A percentile compares a stretch with the other conserved stretches of the same genome.
phyloP scores from a whole-genome alignment of 2,888 invertebrate species.

The Drosophila testacea region DNA sequence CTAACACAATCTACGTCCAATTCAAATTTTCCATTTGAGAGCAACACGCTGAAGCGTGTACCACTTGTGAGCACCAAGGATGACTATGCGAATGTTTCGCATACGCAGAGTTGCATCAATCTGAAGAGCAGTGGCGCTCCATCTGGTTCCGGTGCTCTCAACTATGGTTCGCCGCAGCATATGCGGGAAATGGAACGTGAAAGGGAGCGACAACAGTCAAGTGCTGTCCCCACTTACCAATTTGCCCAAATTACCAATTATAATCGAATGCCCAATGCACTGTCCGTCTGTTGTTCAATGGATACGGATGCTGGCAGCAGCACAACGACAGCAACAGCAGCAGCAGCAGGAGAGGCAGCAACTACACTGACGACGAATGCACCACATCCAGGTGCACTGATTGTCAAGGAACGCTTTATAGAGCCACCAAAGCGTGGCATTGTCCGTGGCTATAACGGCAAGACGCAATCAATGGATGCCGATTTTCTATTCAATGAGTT shows the following conservation, averaged over 20 bases:
- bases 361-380: conserved; percentile 16
- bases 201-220: background rate
- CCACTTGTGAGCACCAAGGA: conserved; percentile 67
- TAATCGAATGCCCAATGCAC: conserved; percentile 33
- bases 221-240: background rate
- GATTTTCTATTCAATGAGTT: conserved; percentile 83
- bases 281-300: conserved; percentile 55
- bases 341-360: background rate
- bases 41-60: conserved; percentile 79
- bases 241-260: conserved; percentile 17
- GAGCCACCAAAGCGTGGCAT: conserved; percentile 86
- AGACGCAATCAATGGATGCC: conserved; percentile 84
- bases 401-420: conserved; percentile 86
- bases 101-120: conserved; percentile 82
- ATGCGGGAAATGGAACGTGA: conserved; percentile 28
- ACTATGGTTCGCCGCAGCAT: conserved; percentile 66
- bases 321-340: background rate
- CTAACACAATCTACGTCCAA: conserved; percentile 83
- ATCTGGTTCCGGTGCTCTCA: conserved; percentile 16
- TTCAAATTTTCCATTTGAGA: conserved; percentile 83
- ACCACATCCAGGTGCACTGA: conserved; percentile 84
- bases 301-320: conserved; percentile 24
- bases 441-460: conserved; percentile 84
- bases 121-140: conserved; percentile 67
- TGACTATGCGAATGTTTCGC: conserved; percentile 71